Base-by-base conservation (phyloP, 2,888 invertebrate species). In the Lamproptera curius region DNA sequence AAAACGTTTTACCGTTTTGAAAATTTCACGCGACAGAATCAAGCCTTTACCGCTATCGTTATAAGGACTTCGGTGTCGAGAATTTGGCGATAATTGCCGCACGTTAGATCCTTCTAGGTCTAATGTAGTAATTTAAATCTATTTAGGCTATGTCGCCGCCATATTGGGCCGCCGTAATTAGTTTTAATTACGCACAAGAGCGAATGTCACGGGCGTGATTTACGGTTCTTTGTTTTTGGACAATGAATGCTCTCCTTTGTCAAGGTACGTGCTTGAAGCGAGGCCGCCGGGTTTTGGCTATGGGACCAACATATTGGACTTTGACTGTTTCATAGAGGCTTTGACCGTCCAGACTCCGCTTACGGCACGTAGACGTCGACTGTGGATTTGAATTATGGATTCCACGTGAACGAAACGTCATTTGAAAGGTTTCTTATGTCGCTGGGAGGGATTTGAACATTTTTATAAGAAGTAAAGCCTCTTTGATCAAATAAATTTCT, bases 121-220 rank as follows among this genome's bases (percentile, higher is more conserved):
- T 55, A 53, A 59, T 51, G 47, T 56, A 48, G 52, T 58, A 60
- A 53, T 57, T 54, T 54, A 54, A 55, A 56, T 57, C 56, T 59
- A 54, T 62, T 64, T 62, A 60, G 56, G 52, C 55, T 54, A 56
- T 42, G 50, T 57, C 54, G 58, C 46, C 46, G 52, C 63, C 62
- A 61, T 63, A 64, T 63, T 52, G 58, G 66, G 67, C 60, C 59
- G 63, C 57, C 59, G 67, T 70, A 71, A 69, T 75, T 64, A 66
- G 66, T 64, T 72, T 75, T 76, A 76, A 80, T 76, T 76, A 60
- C 57, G 63, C 60, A 57, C 63, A 58, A 56, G 61, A 60, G 62
- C 61, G 61, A 65, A 68, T 67, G 59, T 50, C 59, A 23, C 38
- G 57, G 42, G 45, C 54, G 50, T 57, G 62, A 56, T 58, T 63